phyloP scores from a whole-genome alignment of 1,140 invertebrate species.

The Prorops nasuta region DNA sequence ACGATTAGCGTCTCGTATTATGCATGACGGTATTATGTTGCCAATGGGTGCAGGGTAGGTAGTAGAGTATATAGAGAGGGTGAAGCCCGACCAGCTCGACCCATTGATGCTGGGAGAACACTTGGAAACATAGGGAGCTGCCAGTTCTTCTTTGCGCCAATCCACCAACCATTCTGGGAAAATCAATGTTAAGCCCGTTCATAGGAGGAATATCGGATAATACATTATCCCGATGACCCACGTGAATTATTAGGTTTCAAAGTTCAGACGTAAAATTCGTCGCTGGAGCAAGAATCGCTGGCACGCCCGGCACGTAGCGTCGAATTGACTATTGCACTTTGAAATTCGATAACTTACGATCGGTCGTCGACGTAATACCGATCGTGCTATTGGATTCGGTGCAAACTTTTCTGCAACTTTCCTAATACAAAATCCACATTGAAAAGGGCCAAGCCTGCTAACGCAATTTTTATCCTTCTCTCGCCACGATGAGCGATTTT shows the following conservation, averaged over 20 bases:
- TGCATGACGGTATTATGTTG: too few species aligned
- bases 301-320: constrained; percentile 12
- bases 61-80: too few species aligned
- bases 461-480: too few species aligned
- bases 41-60: too few species aligned
- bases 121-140: too few species aligned
- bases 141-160: too few species aligned
- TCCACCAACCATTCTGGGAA: too few species aligned
- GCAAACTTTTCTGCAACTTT: constrained; percentile 19
- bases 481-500: too few species aligned
- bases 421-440: too few species aligned
- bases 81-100: too few species aligned
- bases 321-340: constrained; percentile 20
- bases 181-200: not conserved
- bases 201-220: constrained; percentile 12
- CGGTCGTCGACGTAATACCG: constrained; percentile 8
- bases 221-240: constrained; percentile 10
- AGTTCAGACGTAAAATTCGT: constrained; percentile 24
- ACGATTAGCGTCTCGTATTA: not conserved
- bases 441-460: too few species aligned
- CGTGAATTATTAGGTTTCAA: constrained; percentile 23
- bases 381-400: constrained; percentile 19
- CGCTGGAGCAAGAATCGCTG: constrained; percentile 1
- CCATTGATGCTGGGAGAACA: too few species aligned
- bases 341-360: constrained; percentile 22